Evolutionary conservation across 2,888 invertebrate species (phyloP), one percentile per base, ranked within the genome.

Genomic region (Serripes groenlandicus): DNA sequence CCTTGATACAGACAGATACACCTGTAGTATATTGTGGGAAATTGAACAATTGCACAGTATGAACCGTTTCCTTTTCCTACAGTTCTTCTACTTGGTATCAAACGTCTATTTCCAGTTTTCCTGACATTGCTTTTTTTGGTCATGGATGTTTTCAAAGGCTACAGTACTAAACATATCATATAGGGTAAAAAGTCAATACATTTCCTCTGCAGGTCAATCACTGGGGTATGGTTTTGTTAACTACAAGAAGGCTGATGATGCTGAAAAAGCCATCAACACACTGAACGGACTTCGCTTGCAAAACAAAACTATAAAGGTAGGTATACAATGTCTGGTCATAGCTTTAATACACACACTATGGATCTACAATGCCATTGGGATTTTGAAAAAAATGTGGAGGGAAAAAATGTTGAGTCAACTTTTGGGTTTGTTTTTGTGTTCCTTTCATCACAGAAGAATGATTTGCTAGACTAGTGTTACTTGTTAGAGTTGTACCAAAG

Each of bases 201-300:
- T n/a, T n/a, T n/a, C n/a, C n/a, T n/a, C n/a, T 89, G 62, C 92
- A 96, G 99, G 99, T 92, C 99, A 99, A 96, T 99, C 99, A 95
- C 96, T 99, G 94, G 99, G 99, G 93, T 99, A 99, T 95, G 99
- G 99, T 91, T 99, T 99, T 96, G 99, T 99, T 94, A 99, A 99
- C 96, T 99, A 99, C 96, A 98, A 98, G 95, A 97, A 98, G 90
- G 97, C 98, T 75, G 98, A 99, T 95, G 99, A 99, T 95, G 99
- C 99, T 83, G 98, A 98, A 95, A 99, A 99, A 95, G 99, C 99
- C 85, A 99, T 99, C 95, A 97, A 97, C 95, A 98, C 99, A 78
- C 96, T 99, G 91, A 99, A 99, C 95, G 99, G 99, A 86, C 96
- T 99, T 91, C 96, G 99, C 89, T 96, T 99, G 91, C 99, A 99